Conservation (phyloP, 2,113 vertebrate genomes). For the Chaetops frenatus region DNA sequence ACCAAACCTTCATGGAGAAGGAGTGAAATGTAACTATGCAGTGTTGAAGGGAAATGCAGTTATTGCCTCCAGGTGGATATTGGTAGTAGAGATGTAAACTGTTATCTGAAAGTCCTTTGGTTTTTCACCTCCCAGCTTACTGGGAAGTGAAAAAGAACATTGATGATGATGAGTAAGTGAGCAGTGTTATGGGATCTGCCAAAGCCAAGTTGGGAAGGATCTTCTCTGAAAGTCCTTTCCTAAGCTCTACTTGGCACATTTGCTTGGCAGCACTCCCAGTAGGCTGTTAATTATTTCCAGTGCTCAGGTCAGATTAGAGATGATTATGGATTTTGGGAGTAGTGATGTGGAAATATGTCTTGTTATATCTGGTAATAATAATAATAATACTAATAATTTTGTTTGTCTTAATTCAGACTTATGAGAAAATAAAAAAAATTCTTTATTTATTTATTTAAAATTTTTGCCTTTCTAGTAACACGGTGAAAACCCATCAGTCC, state of each 20-base stretch:
- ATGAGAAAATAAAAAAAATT: neutral
- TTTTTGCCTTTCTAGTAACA: neutral
- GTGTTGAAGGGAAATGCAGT: neutral
- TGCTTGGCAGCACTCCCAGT: neutral
- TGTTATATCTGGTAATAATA: slow-evolving; percentile 5
- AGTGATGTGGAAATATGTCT: slow-evolving; percentile 10
- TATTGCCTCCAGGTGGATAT: neutral
- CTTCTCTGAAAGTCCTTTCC: neutral
- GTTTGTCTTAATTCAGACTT: neutral
- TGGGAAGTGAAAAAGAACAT: neutral
- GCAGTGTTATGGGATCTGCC: accelerated
- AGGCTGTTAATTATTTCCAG: neutral
- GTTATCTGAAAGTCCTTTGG: neutral
- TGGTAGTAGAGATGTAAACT: neutral
- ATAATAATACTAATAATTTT: neutral
- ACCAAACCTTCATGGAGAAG: neutral
- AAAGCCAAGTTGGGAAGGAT: neutral
- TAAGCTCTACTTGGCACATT: neutral
- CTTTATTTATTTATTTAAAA: neutral
- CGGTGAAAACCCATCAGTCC: neutral
- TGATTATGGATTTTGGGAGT: slow-evolving; percentile 16
- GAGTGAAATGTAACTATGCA: neutral
- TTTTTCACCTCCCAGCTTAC: neutral
- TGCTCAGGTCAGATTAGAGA: neutral
- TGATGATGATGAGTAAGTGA: neutral